Percentiles rank a stretch among this genome's conserved stretches.
Evolutionary conservation across 2,888 invertebrate species (phyloP).

Genomic region (Drosophila mimetica): DNA sequence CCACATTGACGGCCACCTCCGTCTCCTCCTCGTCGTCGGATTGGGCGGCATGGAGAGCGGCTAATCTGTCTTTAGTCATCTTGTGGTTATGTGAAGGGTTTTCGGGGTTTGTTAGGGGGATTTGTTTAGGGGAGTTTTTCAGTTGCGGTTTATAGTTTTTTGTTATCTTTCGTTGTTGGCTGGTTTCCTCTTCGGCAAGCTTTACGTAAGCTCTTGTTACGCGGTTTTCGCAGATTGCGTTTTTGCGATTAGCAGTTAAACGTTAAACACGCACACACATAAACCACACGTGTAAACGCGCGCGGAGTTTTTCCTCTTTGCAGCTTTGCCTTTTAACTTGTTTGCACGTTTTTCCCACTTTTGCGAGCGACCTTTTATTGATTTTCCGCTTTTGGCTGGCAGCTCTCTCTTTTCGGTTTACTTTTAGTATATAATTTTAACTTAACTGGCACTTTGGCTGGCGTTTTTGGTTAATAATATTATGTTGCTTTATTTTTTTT

Average conservation of each 20-base stretch:
- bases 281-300: conserved; percentile 33
- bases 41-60: conserved; percentile 98
- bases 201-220: conserved; percentile 68
- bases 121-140: too few relatives aligned
- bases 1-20: conserved; percentile 98
- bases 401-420: conserved; percentile 29
- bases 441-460: conserved; percentile 33
- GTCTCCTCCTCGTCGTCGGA: conserved; percentile 99
- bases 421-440: conserved; percentile 32
- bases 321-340: conserved; percentile 57
- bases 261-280: conserved; percentile 29
- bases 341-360: conserved; percentile 62
- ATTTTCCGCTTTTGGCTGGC: conserved; percentile 62
- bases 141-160: conserved; percentile 4
- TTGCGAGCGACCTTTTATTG: conserved; percentile 60
- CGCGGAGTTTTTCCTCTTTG: conserved; percentile 49
- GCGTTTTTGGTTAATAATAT: conserved; percentile 54
- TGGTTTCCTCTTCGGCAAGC: conserved; percentile 4
- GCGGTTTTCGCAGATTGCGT: conserved; percentile 33
- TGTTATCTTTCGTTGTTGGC: conserved; percentile 19
- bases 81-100: conserved; percentile 24
- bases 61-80: conserved; percentile 99
- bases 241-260: conserved; percentile 45
- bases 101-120: not conserved
- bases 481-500: conserved; percentile 15